Percentiles rank a stretch among this genome's conserved stretches.
Evolutionary conservation across 2,888 invertebrate genomes (phyloP).

Genomic region (Drosophila putrida): DNA sequence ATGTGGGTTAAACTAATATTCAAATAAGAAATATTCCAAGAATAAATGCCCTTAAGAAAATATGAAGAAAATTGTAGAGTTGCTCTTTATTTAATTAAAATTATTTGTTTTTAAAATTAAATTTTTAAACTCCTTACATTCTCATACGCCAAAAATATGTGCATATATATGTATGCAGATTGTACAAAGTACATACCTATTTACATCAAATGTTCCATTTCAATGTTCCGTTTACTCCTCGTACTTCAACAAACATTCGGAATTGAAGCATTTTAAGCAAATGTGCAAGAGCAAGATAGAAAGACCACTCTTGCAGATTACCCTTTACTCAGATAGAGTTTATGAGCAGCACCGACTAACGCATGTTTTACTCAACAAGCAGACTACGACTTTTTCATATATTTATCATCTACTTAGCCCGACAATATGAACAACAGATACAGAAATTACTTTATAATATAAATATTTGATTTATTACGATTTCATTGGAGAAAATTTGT

Average conservation of each 20-base stretch:
- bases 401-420: not conserved
- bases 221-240: constrained; percentile 12
- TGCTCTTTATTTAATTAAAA: too few species aligned
- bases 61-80: too few species aligned
- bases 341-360: too few species aligned
- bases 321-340: not conserved
- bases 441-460: too few species aligned
- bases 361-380: fast-evolving
- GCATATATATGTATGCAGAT: not conserved
- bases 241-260: not conserved
- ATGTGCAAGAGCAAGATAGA: constrained; percentile 11
- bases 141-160: not conserved
- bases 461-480: not conserved
- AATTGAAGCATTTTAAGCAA: constrained; percentile 9
- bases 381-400: not conserved
- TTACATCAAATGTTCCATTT: constrained; percentile 15
- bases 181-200: not conserved
- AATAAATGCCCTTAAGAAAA: too few species aligned
- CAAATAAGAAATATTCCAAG: too few species aligned
- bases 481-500: not conserved
- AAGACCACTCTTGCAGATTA: not conserved
- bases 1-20: not conserved
- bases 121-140: not conserved
- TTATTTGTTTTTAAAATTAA: not conserved
- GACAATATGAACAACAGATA: not conserved